Evolutionary conservation across 2,113 vertebrate genomes (phyloP), one percentile per base, ranked within the genome.

Genomic region (Lota lota): DNA sequence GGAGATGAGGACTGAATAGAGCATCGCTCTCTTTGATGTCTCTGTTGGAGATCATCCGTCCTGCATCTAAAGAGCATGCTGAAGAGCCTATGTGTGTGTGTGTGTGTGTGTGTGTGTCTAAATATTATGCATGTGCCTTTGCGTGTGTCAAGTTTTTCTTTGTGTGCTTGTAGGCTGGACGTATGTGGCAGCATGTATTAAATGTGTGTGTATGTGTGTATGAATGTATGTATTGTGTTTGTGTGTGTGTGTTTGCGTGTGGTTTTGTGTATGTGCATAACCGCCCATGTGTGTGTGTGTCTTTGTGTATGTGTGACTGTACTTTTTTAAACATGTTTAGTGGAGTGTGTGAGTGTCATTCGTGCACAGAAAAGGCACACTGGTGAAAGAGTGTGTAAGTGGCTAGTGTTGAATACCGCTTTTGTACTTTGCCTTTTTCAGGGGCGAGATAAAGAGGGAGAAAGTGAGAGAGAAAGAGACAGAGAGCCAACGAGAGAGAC

Each of bases 21-120:
- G 19, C n/a, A 54, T 2, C 2, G 36, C 72, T 76, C 16, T 68
- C 85, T 81, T 83, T 84, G 74, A 87, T 81, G 82, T 79, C 64
- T 68, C 72, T 78, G 78, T 71, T 73, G 70, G 70, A 57, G 57
- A n/a, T 24, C 63, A 58, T 61, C 67, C 74, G 67, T 77, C 22
- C 20, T 28, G 56, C 69, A 72, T 67, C 76, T 63, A 70, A 82
- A 69, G 66, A 61, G 12, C 36, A 36, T 68, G 53, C 50, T 70
- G 63, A 71, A 68, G 51, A 61, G 47, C 47, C 24, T 51, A 51
- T 70, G 61, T 19, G 59, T 69, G 63, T 73, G 61, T 53, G 66
- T 56, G 70, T 54, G 51, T 61, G 59, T 61, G 59, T 50, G 50
- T 51, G 64, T 18, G 19, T 28, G 22, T 15, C 11, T 28, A 19